Evolutionary conservation across 2,113 vertebrate genomes (phyloP).

Genomic region (Bos taurus): ARS-UCD2.0 NC_037357.1:109309501-109310000

Average conservation of each 20-base stretch:
- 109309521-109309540: not conserved
- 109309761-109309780: conserved; percentile 1
- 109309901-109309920: not conserved
- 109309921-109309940: not conserved
- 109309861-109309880: not conserved
- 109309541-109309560: not conserved
- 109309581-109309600: not conserved
- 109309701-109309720: not conserved
- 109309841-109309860: not conserved
- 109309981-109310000: not conserved
- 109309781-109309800: not conserved
- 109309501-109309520: not conserved
- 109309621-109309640: not conserved
- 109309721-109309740: not conserved
- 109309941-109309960: not conserved
- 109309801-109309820: not conserved
- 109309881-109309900: not conserved
- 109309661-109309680: not conserved
- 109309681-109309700: not conserved
- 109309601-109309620: not conserved
- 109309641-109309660: not conserved
- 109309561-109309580: not conserved
- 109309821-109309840: not conserved
- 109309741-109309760: not conserved
- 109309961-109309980: not conserved